Conservation (phyloP, 2,888 invertebrate species). For the Esperia sulphurella region DNA sequence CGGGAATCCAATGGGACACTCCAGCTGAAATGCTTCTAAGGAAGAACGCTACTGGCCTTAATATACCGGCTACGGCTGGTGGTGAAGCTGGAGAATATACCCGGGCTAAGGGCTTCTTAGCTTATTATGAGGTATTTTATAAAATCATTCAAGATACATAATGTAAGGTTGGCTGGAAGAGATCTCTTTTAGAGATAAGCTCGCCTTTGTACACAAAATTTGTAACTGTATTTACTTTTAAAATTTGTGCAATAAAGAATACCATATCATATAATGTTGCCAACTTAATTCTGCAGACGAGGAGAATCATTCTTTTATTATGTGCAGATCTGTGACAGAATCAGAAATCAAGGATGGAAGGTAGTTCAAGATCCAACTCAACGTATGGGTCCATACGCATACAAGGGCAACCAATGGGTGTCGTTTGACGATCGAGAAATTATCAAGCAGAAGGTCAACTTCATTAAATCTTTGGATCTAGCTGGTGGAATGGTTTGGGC, state of each 20-base stretch:
- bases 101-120: constrained; percentile 89
- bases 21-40: constrained; percentile 59
- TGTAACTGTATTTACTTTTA: too few species aligned
- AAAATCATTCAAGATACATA: background rate
- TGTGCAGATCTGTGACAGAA: constrained; percentile 87
- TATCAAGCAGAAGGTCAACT: constrained; percentile 88
- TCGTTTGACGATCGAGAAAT: constrained; percentile 91
- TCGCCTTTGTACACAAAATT: too few species aligned
- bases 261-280: too few species aligned
- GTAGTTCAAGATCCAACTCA: constrained; percentile 87
- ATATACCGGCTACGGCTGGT: constrained; percentile 86
- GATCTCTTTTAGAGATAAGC: too few species aligned
- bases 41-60: constrained; percentile 82
- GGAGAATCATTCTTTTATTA: constrained; percentile 7
- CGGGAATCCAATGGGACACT: constrained; percentile 40
- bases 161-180: too few species aligned
- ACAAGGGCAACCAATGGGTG: constrained; percentile 94
- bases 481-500: constrained; percentile 97
- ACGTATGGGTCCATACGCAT: constrained; percentile 93
- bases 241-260: too few species aligned
- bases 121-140: constrained; percentile 88
- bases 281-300: too few species aligned
- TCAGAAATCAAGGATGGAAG: constrained; percentile 88
- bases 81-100: constrained; percentile 93
- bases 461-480: constrained; percentile 86